Conservation (phyloP, 2,888 invertebrate genomes). For the Oxytorus armatus region DNA sequence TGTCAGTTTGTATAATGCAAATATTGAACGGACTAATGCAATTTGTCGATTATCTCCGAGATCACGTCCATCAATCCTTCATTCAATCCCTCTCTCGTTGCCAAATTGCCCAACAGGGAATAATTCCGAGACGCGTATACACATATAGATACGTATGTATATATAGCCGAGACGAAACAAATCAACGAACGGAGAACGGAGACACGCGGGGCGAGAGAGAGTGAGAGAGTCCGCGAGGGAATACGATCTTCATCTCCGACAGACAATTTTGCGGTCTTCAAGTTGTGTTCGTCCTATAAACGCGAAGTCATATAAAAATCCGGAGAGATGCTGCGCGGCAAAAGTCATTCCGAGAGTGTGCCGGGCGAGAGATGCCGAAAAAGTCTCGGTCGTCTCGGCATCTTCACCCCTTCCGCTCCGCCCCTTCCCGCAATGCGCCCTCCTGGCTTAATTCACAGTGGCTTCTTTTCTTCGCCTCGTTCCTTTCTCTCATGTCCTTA, state of each 20-base stretch:
- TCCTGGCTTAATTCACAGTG: slow-evolving; percentile 68
- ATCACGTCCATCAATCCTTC: slow-evolving; percentile 61
- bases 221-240: slow-evolving; percentile 43
- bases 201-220: too few species aligned
- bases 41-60: slow-evolving; percentile 36
- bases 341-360: slow-evolving; percentile 30
- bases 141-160: not conserved
- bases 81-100: slow-evolving; percentile 44
- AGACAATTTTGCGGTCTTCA: slow-evolving; percentile 58
- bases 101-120: slow-evolving; percentile 58
- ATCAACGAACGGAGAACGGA: slow-evolving; percentile 2
- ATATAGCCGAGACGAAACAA: not conserved
- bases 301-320: slow-evolving; percentile 56
- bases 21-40: slow-evolving; percentile 15
- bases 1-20: too few species aligned
- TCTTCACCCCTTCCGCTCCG: slow-evolving; percentile 18
- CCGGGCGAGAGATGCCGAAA: slow-evolving; percentile 42
- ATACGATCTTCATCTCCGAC: slow-evolving; percentile 64
- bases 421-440: not conserved
- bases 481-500: slow-evolving; percentile 53
- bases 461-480: slow-evolving; percentile 63
- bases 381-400: slow-evolving; percentile 61
- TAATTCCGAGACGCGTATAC: slow-evolving; percentile 18
- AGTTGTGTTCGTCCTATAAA: slow-evolving; percentile 51
- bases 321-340: slow-evolving; percentile 13